Conservation (phyloP, 2,113 vertebrate genomes). For the Hipposideros armiger region DNA sequence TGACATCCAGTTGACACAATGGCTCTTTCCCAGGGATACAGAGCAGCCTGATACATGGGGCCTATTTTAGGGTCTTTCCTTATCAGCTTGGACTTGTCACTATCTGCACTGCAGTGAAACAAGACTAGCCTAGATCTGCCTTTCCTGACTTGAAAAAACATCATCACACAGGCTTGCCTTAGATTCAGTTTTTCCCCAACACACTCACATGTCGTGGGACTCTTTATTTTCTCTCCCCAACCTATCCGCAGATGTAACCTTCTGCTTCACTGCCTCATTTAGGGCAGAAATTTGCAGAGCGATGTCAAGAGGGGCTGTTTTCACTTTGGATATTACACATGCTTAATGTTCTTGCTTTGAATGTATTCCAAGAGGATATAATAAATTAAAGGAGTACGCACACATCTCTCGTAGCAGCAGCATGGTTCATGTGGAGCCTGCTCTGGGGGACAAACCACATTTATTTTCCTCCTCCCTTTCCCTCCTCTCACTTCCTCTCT, state of each 20-base stretch:
- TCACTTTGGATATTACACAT: slow-evolving; percentile 68
- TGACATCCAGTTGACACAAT: slow-evolving; percentile 70
- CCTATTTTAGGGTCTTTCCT: slow-evolving; percentile 70
- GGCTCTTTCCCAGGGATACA: slow-evolving; percentile 61
- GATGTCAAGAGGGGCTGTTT: slow-evolving; percentile 69
- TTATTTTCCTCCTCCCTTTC: not conserved
- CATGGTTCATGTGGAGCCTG: not conserved
- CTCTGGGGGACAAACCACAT: not conserved
- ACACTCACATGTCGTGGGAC: not conserved
- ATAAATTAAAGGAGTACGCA: slow-evolving; percentile 45
- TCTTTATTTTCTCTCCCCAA: not conserved
- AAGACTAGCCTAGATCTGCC: slow-evolving; percentile 42
- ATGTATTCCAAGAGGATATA: slow-evolving; percentile 12
- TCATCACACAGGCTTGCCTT: not conserved
- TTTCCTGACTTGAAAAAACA: slow-evolving; percentile 50
- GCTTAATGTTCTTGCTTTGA: slow-evolving; percentile 72
- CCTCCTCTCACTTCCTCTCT: no score
- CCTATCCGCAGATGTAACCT: slow-evolving; percentile 41
- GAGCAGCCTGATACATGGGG: slow-evolving; percentile 38
- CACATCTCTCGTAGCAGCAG: not conserved
- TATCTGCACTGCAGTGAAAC: slow-evolving; percentile 60
- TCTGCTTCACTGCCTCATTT: slow-evolving; percentile 79
- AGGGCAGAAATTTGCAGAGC: slow-evolving; percentile 71
- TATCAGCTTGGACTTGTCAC: slow-evolving; percentile 66
- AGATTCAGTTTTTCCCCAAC: not conserved